Evolutionary conservation across 2,888 invertebrate species (phyloP), one percentile per base, ranked within the genome.

Genomic region (Drosophila tanythrix): DNA sequence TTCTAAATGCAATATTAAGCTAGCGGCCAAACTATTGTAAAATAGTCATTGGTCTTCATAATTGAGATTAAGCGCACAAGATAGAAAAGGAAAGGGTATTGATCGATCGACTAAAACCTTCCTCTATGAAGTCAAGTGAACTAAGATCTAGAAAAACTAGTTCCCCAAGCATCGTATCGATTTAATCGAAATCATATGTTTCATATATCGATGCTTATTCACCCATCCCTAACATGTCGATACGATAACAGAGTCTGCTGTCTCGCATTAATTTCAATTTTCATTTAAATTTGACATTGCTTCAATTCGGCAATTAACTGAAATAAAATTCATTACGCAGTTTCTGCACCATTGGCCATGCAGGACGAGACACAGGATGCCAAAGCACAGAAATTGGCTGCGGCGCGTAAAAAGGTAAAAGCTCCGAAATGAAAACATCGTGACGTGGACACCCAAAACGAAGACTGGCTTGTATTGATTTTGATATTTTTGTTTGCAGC

Each of bases 351-450:
- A 43, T 59, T 69, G 76, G 80, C 69, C 76, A 92, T 92, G 92
- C 90, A 91, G 11, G 92, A 92, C 68, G 92, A 92, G 61, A 76
- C 90, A 29, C 91, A 90, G 31, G 91, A 92, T 78, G 88, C 68
- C 57, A 93, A 93, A 71, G 92, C 92, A 6, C 90, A 92, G 64
- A 93, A 93, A 64, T 71, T 93, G 73, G 93, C 93, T 25, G 93
- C 93, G 10, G 93, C 93, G 8, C 86, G 91, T 29, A 93, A 92
- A 79, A 93, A 92, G 92, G 93, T 93, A 90, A 63, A 76, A 52
- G 38, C 13, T 15, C 1, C 46, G 48, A 55, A 64, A 33, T 58
- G 31, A 69, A 72, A 70, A 67, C 66, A 64, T 86, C 65, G 74
- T 88, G 89, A 89, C 89, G 83, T 90, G 89, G 87, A 90, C 90